These are phyloP conservation scores for Apis florea DNA, from an alignment of 1,140 invertebrate species.

Conservation along the genomic window DNA sequence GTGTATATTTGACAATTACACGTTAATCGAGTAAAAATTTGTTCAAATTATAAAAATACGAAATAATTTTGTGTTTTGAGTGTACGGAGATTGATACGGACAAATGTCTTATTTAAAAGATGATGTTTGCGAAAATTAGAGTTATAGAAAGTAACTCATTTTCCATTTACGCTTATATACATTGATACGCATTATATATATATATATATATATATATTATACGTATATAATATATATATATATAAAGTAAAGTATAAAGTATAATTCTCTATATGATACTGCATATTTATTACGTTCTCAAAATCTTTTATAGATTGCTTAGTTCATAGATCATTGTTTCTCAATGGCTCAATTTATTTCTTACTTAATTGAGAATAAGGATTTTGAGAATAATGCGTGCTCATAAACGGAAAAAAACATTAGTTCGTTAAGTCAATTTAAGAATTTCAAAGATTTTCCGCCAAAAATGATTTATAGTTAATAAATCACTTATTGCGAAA, in stretches of 20 bases:
- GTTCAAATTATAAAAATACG: not conserved
- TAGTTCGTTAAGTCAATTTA: not conserved
- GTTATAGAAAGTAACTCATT: not conserved
- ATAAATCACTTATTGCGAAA: not conserved
- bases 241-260: no score
- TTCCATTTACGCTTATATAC: not conserved
- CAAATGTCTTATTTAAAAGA: not conserved
- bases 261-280: not conserved
- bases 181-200: not conserved
- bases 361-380: not conserved
- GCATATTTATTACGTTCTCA: not conserved
- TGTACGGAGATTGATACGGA: not conserved
- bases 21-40: not conserved
- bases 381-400: not conserved
- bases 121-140: not conserved
- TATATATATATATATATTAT: no score
- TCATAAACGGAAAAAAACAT: not conserved
- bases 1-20: not conserved
- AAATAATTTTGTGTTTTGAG: not conserved
- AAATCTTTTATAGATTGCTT: not conserved
- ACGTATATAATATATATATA: no score
- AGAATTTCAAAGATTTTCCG: not conserved
- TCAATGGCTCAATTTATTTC: not conserved
- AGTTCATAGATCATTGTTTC: not conserved
- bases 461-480: not conserved